Base-by-base conservation (phyloP, 2,888 invertebrate genomes). In the Lepidocyrtoides sp. region DNA sequence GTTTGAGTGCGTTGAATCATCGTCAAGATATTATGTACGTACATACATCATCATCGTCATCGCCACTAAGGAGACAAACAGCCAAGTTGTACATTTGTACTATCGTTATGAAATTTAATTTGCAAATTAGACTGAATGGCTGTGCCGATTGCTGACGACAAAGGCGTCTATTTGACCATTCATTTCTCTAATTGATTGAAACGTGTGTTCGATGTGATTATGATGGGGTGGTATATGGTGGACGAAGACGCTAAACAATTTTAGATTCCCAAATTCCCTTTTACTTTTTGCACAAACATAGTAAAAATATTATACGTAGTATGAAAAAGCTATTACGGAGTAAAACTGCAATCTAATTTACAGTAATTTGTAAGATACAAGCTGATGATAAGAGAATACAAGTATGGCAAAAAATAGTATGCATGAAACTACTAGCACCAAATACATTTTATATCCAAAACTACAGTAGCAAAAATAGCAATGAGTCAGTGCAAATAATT, bases 131-230 rank as follows among this genome's bases (percentile, higher is more conserved):
- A 36, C n/a, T 69, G 69, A 69, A 54, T 54, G 12, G 48, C 41
- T 32, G 41, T 60, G 79, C 60, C 83, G 44, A 48, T 26, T 60
- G 79, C 60, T 66, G 44, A 48, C 44, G 26, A 10, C 26, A 29
- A 20, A 20, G 10, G 51, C 12, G 57, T 26, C 41, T 41, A 82
- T 69, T 75, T 14, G 26, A 75, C 48, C 26, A 75, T 75, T 75
- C 75, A 75, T 41, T 48, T 81, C 69, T 66, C 69, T 82, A 89
- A 89, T 89, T 82, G 89, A 89, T 82, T 82, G 81, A 79, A 89
- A 89, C 54, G 51, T 29, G 26, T 32, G 26, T 23, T 2, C 1
- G 26, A 75, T 44, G 36, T n/a, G n/a, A n/a, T n/a, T n/a, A n/a
- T n/a, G n/a, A n/a, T n/a, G n/a, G n/a, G n/a, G n/a, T n/a, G n/a